Percentiles rank a stretch among this genome's conserved stretches.
Conservation (phyloP, 2,113 vertebrate genomes). For the Machaerirhynchus nigripectus region DNA sequence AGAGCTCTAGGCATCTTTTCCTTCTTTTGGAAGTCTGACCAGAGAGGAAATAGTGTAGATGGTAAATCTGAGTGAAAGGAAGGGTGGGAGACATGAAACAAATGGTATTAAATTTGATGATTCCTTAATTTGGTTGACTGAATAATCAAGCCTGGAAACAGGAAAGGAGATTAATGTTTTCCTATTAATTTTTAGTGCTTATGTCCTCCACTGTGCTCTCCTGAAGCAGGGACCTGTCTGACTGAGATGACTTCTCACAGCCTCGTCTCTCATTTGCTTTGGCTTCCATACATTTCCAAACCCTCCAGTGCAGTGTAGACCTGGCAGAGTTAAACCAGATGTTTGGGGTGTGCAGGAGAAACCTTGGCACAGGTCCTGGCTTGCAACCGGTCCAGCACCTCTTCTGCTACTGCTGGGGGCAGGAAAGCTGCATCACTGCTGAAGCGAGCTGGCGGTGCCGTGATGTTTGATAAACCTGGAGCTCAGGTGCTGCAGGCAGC, state of each 20-base stretch:
- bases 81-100: neutral
- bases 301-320: too few relatives aligned
- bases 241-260: neutral
- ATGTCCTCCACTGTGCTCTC: neutral
- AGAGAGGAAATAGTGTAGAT: neutral
- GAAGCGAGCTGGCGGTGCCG: fast-evolving
- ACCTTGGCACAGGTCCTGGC: fast-evolving
- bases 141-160: neutral
- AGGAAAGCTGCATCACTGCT: neutral
- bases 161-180: neutral
- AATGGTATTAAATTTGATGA: neutral
- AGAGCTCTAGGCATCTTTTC: neutral
- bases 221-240: neutral
- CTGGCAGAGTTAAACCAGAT: neutral
- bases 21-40: neutral
- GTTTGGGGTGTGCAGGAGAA: neutral
- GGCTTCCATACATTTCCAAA: fast-evolving
- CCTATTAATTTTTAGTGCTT: neutral
- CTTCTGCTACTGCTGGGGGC: neutral
- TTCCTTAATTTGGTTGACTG: neutral
- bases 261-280: neutral
- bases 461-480: fast-evolving
- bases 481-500: neutral
- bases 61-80: neutral
- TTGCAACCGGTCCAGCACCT: neutral